Base-by-base conservation (phyloP, 2,888 invertebrate species). In the Liopterus haemorrhoidalis region DNA sequence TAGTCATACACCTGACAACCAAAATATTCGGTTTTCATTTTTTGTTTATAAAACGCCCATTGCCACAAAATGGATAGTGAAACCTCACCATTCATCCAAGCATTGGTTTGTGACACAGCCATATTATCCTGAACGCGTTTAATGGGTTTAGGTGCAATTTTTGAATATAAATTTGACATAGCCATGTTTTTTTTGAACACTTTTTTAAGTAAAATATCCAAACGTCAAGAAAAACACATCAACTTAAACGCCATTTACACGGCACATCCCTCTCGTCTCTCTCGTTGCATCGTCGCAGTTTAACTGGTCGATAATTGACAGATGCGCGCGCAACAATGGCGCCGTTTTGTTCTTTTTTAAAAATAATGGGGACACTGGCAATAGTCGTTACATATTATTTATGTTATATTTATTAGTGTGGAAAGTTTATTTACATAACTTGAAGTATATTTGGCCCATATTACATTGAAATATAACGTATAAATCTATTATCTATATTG, bases 71-170 rank as follows among this genome's bases (percentile, higher is more conserved):
- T 42, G 37, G 59, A n/a, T n/a, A n/a, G n/a, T n/a, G n/a, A n/a
- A n/a, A n/a, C n/a, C 80, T 82, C 75, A 88, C 88, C 88, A 68
- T 87, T 86, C 74, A 86, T 84, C 88, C 88, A 89, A 61, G 85
- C 79, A 68, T 83, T 85, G 28, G 85, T 83, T 72, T 88, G 87
- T 41, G 84, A 79, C 58, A 86, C 82, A 52, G 83, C 77, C 74
- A 87, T 81, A 63, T 76, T 78, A 64, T 85, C 85, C 62, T 82
- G 82, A 66, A 81, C 78, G 60, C 85, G 79, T 72, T 85, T 86
- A 50, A 78, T 73, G 52, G 83, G 82, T 69, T 83, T 85, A 55
- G 79, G 75, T 55, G 81, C 75, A 57, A 81, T 82, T 76, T 83
- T 82, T 59, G 81, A 79, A 66, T 82, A 82, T 64, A 83, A 73